Evolutionary conservation across 2,113 vertebrate genomes (phyloP).

Genomic region (Pelvicachromis taeniatus): DNA sequence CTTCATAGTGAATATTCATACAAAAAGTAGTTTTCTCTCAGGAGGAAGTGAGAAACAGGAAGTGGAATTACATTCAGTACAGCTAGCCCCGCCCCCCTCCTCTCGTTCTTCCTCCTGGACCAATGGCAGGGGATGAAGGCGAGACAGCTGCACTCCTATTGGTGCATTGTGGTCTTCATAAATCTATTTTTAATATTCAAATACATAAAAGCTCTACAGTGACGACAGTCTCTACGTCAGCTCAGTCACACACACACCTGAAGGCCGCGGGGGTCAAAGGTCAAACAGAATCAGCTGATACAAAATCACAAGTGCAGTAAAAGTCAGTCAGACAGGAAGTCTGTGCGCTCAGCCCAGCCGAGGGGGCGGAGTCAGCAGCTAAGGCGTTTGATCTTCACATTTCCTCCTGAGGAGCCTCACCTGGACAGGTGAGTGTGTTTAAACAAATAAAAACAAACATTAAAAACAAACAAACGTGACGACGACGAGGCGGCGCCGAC

Average conservation of each 20-base stretch:
- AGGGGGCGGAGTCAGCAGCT: background rate
- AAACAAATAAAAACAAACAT: background rate
- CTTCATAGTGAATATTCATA: conserved; percentile 64
- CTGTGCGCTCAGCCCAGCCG: background rate
- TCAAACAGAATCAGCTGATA: background rate
- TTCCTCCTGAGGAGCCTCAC: background rate
- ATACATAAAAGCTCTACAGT: conserved; percentile 63
- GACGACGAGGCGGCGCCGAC: rapidly evolving
- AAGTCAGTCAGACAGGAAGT: background rate
- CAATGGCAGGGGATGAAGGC: conserved; percentile 1
- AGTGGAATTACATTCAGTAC: conserved; percentile 58
- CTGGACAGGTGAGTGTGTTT: background rate
- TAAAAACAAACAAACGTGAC: background rate
- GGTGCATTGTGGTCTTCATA: conserved; percentile 52
- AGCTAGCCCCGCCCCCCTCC: background rate
- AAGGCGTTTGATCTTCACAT: background rate
- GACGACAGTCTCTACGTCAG: conserved; percentile 52
- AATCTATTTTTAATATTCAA: conserved; percentile 57
- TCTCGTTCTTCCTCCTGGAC: background rate
- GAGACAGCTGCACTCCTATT: conserved; percentile 33
- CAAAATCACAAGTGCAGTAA: background rate
- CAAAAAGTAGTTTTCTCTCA: conserved; percentile 37
- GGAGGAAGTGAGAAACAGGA: conserved; percentile 44
- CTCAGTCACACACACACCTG: conserved; percentile 43
- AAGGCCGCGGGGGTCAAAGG: background rate